phyloP scores from a whole-genome alignment of 2,113 vertebrate genomes.

The Hoplias malabaricus region DNA sequence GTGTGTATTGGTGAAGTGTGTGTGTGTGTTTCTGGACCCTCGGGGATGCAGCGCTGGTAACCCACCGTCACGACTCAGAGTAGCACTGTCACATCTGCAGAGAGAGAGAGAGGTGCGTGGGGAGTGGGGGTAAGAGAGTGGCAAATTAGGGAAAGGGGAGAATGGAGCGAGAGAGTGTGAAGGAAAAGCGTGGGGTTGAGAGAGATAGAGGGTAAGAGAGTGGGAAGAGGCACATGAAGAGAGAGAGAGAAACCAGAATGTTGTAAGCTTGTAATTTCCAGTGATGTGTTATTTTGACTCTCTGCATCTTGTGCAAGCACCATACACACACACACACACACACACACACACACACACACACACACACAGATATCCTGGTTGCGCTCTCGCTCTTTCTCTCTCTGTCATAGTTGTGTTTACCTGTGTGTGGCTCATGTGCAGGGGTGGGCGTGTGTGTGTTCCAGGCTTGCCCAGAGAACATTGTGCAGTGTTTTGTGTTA shows the following conservation, averaged over 20 bases:
- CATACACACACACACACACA: conserved; percentile 25
- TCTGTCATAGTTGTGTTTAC: not conserved
- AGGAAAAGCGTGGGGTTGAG: not conserved
- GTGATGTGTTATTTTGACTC: conserved; percentile 29
- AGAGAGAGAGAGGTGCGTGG: conserved; percentile 32
- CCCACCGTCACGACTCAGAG: conserved; percentile 51
- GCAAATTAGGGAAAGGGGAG: not conserved
- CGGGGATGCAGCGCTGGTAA: conserved; percentile 34
- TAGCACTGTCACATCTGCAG: conserved; percentile 47
- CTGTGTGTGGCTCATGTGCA: conserved; percentile 16
- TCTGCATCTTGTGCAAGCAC: conserved; percentile 10
- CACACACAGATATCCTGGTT: not conserved
- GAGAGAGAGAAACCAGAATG: conserved; percentile 4
- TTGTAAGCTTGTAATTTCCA: conserved; percentile 33
- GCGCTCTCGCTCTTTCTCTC: not conserved
- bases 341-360: not conserved
- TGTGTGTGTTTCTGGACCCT: conserved; percentile 36
- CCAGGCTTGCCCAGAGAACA: conserved; percentile 72
- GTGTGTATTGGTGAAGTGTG: not conserved
- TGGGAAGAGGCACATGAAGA: not conserved
- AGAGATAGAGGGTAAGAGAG: not conserved
- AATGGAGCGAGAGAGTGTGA: not conserved
- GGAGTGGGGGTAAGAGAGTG: conserved; percentile 5
- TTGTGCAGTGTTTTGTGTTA: conserved; percentile 81
- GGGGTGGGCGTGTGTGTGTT: conserved; percentile 56